Percentiles rank a stretch among this genome's conserved stretches.
Evolutionary conservation across 2,113 vertebrate genomes (phyloP).

Genomic region (Acrocephalus arundinaceus): DNA sequence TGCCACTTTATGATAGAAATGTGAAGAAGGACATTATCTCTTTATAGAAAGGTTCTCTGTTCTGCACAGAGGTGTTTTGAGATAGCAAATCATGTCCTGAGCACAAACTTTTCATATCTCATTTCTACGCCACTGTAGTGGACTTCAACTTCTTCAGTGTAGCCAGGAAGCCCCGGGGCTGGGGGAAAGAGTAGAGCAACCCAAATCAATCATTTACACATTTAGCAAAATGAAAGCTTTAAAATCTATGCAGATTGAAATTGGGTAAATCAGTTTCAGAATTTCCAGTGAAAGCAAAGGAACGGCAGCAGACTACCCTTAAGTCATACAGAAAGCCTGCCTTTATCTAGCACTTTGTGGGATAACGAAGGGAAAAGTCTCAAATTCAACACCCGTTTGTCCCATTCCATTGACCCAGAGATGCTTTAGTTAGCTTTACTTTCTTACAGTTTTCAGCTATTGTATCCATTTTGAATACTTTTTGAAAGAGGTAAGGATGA

Average conservation of each 20-base stretch:
- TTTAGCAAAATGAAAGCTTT: neutral
- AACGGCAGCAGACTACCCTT: neutral
- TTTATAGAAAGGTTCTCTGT: neutral
- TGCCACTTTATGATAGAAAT: neutral
- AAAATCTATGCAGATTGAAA: neutral
- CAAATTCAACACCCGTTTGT: neutral
- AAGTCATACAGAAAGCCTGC: neutral
- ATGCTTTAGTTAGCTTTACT: neutral
- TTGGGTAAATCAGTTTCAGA: neutral
- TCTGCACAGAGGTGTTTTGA: neutral
- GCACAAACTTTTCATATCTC: neutral
- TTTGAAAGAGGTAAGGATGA: neutral
- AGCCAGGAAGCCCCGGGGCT: fast-evolving
- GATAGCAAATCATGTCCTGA: neutral
- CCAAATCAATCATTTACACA: neutral
- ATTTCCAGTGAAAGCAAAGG: neutral
- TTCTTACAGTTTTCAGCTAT: neutral
- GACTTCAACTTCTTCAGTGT: neutral
- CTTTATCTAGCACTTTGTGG: neutral
- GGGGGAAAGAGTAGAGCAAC: fast-evolving
- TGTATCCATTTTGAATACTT: neutral
- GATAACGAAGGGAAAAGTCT: neutral
- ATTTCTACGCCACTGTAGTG: neutral
- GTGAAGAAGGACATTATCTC: neutral
- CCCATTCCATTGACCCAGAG: neutral